Percentiles rank a stretch among this genome's conserved stretches.
These are phyloP conservation scores for Gibbula magus DNA, from an alignment of 2,888 invertebrate species.

Conservation along the genomic window DNA sequence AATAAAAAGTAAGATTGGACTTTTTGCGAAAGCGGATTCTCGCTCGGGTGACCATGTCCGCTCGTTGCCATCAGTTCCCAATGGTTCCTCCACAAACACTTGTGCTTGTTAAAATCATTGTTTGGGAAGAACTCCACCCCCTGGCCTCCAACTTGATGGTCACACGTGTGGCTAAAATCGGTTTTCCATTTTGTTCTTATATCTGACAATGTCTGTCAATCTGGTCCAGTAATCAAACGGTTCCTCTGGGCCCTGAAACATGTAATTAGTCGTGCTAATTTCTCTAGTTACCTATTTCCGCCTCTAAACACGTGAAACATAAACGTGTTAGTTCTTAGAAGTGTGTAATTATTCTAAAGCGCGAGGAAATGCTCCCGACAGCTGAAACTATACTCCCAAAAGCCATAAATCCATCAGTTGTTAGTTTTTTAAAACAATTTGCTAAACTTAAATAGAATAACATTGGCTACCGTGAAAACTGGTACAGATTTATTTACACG, in stretches of 20 bases:
- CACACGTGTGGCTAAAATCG: slow-evolving; percentile 16
- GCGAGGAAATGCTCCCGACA: not conserved
- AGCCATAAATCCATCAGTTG: too few species aligned
- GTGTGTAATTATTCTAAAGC: not conserved
- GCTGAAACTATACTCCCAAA: too few species aligned
- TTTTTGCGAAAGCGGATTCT: slow-evolving; percentile 1
- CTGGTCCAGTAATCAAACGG: too few species aligned
- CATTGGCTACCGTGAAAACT: too few species aligned
- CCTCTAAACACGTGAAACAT: slow-evolving; percentile 4
- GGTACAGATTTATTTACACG: too few species aligned
- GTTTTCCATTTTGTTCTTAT: not conserved
- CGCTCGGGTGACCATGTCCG: slow-evolving; percentile 2
- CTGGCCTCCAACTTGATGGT: not conserved
- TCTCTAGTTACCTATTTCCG: slow-evolving; percentile 15
- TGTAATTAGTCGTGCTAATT: not conserved
- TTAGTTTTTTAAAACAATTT: too few species aligned
- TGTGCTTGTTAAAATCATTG: slow-evolving; percentile 13
- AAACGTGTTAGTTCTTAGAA: slow-evolving; percentile 15
- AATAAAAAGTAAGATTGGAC: not conserved
- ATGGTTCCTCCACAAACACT: not conserved
- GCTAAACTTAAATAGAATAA: too few species aligned
- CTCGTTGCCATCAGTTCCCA: not conserved
- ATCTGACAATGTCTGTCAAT: too few species aligned
- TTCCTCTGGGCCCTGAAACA: not conserved
- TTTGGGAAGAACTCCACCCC: slow-evolving; percentile 3